These are phyloP conservation scores for Rachycentron canadum DNA, from an alignment of 2,797 vertebrate genomes.

Conservation along the genomic window DNA sequence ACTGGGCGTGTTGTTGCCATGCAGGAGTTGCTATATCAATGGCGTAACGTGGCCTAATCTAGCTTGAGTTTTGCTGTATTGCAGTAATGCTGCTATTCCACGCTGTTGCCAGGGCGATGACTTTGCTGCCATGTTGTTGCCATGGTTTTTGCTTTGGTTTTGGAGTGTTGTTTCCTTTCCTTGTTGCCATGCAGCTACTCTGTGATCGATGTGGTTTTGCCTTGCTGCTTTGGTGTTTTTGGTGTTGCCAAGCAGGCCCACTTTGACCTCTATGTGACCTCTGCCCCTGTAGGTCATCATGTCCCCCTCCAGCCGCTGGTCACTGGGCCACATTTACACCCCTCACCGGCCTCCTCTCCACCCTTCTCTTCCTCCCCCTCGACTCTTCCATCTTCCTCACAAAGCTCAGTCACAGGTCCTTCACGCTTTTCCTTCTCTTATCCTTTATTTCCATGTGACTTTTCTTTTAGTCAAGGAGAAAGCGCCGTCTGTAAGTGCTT, in stretches of 20 bases:
- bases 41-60: slow-evolving; percentile 44
- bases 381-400: slow-evolving; percentile 86
- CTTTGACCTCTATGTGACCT: slow-evolving; percentile 82
- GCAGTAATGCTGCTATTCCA: slow-evolving; percentile 47
- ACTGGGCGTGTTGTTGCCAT: slow-evolving; percentile 56
- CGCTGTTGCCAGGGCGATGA: slow-evolving; percentile 64
- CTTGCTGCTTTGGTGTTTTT: slow-evolving; percentile 37
- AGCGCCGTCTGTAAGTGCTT: slow-evolving; percentile 57
- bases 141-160: slow-evolving; percentile 68
- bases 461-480: slow-evolving; percentile 45
- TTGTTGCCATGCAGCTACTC: slow-evolving; percentile 62
- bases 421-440: slow-evolving; percentile 76
- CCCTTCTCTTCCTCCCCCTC: slow-evolving; percentile 87
- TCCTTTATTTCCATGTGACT: slow-evolving; percentile 60
- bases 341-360: slow-evolving; percentile 88
- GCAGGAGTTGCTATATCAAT: slow-evolving; percentile 64
- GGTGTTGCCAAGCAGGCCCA: slow-evolving; percentile 49
- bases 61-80: slow-evolving; percentile 54
- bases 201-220: slow-evolving; percentile 54
- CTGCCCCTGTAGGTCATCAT: slow-evolving; percentile 84
- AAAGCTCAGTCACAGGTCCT: slow-evolving; percentile 86
- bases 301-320: slow-evolving; percentile 85
- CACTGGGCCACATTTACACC: slow-evolving; percentile 88
- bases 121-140: slow-evolving; percentile 64
- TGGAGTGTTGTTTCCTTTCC: slow-evolving; percentile 59